Base-by-base conservation (phyloP, 2,888 invertebrate genomes). In the Philopedon plagiatum region DNA sequence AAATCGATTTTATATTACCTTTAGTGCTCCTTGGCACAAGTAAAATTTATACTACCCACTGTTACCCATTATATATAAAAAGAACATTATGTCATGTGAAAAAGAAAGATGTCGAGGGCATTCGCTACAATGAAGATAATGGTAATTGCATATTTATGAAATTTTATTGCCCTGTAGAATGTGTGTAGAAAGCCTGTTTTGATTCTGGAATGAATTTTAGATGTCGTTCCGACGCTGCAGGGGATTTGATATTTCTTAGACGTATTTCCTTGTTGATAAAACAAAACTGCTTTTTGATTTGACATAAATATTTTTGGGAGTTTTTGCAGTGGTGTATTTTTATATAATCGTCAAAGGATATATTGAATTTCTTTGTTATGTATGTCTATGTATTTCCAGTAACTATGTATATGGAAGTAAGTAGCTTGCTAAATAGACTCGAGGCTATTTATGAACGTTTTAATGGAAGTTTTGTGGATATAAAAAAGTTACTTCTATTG, bases 131-230 rank as follows among this genome's bases (percentile, higher is more conserved):
- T 63, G 49, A 49, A 51, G 21, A 63, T 63, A 51, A 66, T 57
- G 65, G 65, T 57, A 57, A 57, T 66, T 57, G 57, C 41, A 66
- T 66, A 57, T 66, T 56, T 66, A 66, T 66, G 29, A 66, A 32
- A 57, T 26, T 66, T 66, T 66, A 66, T 65, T 54, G 44, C 56
- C 23, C 29, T 57, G n/a, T 63, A 51, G 57, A 54, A 51, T 41
- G 65, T 44, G 41, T 57, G 65, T 32, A 57, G 57, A 65, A 65
- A 57, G 57, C 26, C 29, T 57, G 65, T 44, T 65, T 65, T 65
- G 65, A 65, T 65, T 65, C 26, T 1, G 32, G 34, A 65, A 65
- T 66, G 57, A 66, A 66, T 66, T 66, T 66, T 66, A 58, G 32
- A 66, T 66, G 65, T 9, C 23, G 15, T n/a, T 11, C 7, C 41